A percentile compares a stretch with the other conserved stretches of the same genome.
Conservation (phyloP, 2,888 invertebrate species). For the Archaeoteleia sp. region DNA sequence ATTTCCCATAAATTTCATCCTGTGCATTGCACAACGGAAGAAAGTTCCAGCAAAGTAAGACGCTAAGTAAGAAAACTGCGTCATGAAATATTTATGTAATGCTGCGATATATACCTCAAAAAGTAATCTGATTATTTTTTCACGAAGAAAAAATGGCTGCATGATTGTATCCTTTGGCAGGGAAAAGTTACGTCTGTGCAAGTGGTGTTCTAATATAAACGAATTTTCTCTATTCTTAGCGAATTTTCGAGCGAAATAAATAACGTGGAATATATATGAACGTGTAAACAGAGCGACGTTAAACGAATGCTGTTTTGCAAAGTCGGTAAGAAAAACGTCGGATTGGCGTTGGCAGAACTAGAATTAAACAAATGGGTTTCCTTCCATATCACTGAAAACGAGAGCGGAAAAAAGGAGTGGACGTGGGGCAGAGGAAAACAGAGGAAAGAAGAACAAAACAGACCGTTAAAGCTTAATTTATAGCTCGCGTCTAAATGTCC, state of each 20-base stretch:
- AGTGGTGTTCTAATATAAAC: too few species aligned
- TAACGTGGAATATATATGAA: conserved; percentile 17
- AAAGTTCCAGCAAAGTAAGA: too few species aligned
- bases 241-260: conserved; percentile 12
- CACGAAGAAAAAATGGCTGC: too few species aligned
- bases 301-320: conserved; percentile 10
- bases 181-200: too few species aligned
- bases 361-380: conserved; percentile 44
- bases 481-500: conserved; percentile 58
- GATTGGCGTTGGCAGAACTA: conserved; percentile 13
- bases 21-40: too few species aligned
- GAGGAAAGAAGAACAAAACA: conserved; percentile 53
- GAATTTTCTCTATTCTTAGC: too few species aligned
- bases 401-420: conserved; percentile 31
- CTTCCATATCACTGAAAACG: conserved; percentile 41
- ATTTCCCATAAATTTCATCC: too few species aligned
- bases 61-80: too few species aligned
- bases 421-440: conserved; percentile 23
- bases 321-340: conserved; percentile 11
- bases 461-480: conserved; percentile 60
- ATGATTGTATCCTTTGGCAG: too few species aligned
- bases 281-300: conserved; percentile 36
- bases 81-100: too few species aligned
- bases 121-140: too few species aligned
- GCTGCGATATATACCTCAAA: too few species aligned